Percentiles rank a stretch among this genome's conserved stretches.
phyloP scores from a whole-genome alignment of 2,888 invertebrate genomes.

The Quadroppia sp. region DNA sequence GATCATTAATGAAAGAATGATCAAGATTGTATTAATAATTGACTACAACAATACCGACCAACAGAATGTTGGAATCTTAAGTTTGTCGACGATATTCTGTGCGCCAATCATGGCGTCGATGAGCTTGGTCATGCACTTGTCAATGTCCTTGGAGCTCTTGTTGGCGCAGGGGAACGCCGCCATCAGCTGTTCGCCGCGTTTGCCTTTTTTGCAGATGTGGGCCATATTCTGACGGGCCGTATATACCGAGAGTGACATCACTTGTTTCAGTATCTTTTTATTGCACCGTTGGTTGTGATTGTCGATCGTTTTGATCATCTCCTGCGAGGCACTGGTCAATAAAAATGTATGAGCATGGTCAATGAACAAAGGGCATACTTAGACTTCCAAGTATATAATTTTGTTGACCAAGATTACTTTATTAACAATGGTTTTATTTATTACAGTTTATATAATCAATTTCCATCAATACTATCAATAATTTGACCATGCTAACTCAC shows the following conservation, averaged over 20 bases:
- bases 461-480: background rate
- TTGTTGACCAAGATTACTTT: no score
- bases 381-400: no score
- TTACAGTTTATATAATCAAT: background rate
- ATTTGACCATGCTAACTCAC: background rate
- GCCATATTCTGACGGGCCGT: background rate
- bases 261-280: background rate
- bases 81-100: conserved; percentile 4
- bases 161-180: conserved; percentile 10
- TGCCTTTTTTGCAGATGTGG: background rate
- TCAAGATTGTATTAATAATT: background rate
- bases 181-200: background rate
- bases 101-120: conserved; percentile 16
- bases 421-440: background rate
- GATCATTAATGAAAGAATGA: background rate
- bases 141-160: background rate
- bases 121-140: conserved; percentile 6
- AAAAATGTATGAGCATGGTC: background rate
- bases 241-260: conserved; percentile 4
- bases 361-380: no score
- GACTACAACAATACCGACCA: background rate
- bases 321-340: background rate
- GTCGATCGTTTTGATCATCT: conserved; percentile 1
- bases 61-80: background rate
- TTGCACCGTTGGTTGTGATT: conserved; percentile 11